These are phyloP conservation scores for Psephotus haematonotus DNA, from an alignment of 2,113 vertebrate species.

Conservation along the genomic window DNA sequence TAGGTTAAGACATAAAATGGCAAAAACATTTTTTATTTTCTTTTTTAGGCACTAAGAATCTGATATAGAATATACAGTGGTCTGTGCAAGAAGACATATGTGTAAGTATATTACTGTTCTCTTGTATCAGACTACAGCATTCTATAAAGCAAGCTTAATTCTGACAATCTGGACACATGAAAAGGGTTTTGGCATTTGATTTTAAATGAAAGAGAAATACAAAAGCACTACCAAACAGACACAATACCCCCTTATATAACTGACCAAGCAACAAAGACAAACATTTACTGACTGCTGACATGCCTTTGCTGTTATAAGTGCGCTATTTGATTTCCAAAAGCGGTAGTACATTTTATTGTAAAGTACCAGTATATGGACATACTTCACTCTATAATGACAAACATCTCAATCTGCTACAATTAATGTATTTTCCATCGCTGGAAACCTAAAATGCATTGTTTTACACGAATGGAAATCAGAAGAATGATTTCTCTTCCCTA, in stretches of 20 bases:
- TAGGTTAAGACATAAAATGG: background rate
- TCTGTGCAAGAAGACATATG: background rate
- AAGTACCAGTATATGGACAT: background rate
- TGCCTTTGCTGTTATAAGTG: background rate
- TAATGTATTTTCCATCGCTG: background rate
- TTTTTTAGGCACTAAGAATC: background rate
- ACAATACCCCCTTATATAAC: background rate
- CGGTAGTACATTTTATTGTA: background rate
- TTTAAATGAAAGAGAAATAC: background rate
- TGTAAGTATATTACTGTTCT: background rate
- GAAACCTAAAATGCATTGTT: background rate
- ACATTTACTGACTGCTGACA: background rate
- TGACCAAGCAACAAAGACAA: fast-evolving
- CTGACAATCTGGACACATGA: background rate
- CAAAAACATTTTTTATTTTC: no score
- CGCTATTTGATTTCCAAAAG: background rate
- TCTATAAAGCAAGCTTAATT: background rate
- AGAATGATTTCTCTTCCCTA: background rate
- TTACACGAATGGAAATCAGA: background rate
- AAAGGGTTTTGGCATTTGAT: background rate
- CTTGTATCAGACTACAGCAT: background rate
- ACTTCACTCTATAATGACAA: background rate
- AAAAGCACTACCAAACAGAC: background rate
- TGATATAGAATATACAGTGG: background rate
- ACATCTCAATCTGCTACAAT: background rate